Evolutionary conservation across 2,888 invertebrate species (phyloP).

Genomic region (Watsonalla binaria): DNA sequence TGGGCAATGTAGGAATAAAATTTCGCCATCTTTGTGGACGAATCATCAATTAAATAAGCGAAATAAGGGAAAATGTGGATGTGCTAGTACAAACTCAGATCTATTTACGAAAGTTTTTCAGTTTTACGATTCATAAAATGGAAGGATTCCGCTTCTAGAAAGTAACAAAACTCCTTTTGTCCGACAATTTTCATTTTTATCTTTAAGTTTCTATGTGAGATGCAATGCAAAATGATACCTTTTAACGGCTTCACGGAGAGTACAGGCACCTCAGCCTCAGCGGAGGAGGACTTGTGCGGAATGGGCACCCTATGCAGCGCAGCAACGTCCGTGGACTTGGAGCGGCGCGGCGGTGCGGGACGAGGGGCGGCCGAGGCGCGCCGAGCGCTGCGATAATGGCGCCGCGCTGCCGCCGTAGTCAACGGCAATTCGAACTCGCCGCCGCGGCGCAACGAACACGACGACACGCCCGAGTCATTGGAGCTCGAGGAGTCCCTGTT

Average conservation of each 20-base stretch:
- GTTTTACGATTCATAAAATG: no score
- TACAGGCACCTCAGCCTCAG: constrained; percentile 87
- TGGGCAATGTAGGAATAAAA: no score
- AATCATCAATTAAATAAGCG: no score
- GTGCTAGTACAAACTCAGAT: no score
- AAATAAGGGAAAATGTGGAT: no score
- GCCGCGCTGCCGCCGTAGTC: constrained; percentile 73
- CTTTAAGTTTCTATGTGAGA: neutral
- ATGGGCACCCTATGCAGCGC: constrained; percentile 78
- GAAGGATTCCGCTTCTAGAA: no score
- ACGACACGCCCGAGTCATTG: constrained; percentile 88
- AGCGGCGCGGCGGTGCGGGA: constrained; percentile 81
- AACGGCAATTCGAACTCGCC: constrained; percentile 79
- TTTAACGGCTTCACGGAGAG: constrained; percentile 78
- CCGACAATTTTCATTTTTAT: no score
- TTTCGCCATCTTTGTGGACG: no score
- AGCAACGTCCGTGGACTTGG: constrained; percentile 82
- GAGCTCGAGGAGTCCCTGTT: constrained; percentile 89
- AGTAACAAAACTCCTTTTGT: no score
- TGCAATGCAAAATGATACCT: constrained; percentile 38
- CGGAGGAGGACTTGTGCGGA: constrained; percentile 84
- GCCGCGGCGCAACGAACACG: constrained; percentile 80
- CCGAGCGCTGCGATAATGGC: constrained; percentile 77
- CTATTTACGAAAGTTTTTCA: no score
- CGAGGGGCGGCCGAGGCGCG: constrained; percentile 78